These are phyloP conservation scores for Phoenicopterus ruber DNA, from an alignment of 2,113 vertebrate genomes.

Conservation along the genomic window DNA sequence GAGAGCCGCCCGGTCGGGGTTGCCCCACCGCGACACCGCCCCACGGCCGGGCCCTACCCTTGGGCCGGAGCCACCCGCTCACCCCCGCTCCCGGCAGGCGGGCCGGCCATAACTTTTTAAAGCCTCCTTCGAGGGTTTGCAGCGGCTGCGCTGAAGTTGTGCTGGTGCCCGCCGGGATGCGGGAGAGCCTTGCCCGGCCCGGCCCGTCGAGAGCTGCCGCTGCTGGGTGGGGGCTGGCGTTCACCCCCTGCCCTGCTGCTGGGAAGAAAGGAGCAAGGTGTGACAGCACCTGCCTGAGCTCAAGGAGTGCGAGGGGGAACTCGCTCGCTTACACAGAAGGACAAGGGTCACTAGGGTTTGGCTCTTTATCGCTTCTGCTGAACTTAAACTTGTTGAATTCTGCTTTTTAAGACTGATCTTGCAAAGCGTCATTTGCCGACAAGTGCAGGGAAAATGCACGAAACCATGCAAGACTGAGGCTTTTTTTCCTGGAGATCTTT, in stretches of 20 bases:
- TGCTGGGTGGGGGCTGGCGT: not conserved
- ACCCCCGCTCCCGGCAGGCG: not conserved
- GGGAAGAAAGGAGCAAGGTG: rapidly evolving
- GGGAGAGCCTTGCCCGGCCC: not conserved
- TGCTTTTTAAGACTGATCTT: not conserved
- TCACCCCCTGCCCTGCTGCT: not conserved
- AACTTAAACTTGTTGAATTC: not conserved
- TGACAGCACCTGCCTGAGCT: not conserved
- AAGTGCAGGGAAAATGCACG: not conserved
- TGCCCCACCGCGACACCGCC: not conserved
- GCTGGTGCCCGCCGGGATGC: not conserved
- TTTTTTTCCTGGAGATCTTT: not conserved
- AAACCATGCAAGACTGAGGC: rapidly evolving
- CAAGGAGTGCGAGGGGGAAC: rapidly evolving
- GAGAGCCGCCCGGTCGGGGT: not conserved
- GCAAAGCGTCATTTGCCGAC: not conserved
- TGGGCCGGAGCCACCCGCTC: not conserved
- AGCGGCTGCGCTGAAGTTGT: not conserved
- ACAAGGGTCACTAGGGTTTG: not conserved
- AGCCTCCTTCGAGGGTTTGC: not conserved
- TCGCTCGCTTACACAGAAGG: not conserved
- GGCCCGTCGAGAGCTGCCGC: not conserved
- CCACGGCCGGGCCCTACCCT: no score
- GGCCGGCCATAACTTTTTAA: not conserved
- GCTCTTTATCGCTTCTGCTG: not conserved